Evolutionary conservation across 2,113 vertebrate species (phyloP).

Genomic region (Pitta sordida): DNA sequence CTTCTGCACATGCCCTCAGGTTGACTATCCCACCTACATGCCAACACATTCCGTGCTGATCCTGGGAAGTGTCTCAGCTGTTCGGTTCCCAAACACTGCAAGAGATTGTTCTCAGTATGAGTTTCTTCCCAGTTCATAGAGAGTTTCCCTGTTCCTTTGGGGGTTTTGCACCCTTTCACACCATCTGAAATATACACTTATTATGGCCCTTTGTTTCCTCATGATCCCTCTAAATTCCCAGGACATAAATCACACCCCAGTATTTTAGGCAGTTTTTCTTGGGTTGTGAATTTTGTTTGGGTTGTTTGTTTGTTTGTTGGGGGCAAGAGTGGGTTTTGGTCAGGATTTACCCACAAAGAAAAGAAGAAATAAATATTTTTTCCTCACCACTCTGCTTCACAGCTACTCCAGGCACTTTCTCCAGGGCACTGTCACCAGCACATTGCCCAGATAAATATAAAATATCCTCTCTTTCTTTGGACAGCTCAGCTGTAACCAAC

Average conservation of each 20-base stretch:
- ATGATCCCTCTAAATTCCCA: neutral
- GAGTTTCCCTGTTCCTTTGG: neutral
- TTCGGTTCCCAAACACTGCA: neutral
- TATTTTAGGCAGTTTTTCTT: neutral
- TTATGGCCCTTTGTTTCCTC: neutral
- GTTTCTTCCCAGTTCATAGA: neutral
- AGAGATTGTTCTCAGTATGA: neutral
- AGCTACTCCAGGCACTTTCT: neutral
- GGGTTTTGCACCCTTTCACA: no score
- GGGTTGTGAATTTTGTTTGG: no score
- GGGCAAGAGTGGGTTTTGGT: no score
- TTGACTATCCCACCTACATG: fast-evolving
- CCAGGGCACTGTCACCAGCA: fast-evolving
- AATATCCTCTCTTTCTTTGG: neutral
- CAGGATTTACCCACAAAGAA: neutral
- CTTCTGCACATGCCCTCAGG: neutral
- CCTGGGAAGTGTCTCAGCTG: neutral
- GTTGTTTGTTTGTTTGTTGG: neutral
- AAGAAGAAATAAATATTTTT: neutral
- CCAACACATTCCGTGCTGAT: fast-evolving
- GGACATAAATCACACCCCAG: neutral
- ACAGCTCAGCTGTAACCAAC: neutral
- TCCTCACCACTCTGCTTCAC: neutral
- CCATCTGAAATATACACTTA: neutral
- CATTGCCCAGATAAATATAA: fast-evolving